Evolutionary conservation across 2,888 invertebrate species (phyloP).

Genomic region (Dasysyrphus tricinctus): DNA sequence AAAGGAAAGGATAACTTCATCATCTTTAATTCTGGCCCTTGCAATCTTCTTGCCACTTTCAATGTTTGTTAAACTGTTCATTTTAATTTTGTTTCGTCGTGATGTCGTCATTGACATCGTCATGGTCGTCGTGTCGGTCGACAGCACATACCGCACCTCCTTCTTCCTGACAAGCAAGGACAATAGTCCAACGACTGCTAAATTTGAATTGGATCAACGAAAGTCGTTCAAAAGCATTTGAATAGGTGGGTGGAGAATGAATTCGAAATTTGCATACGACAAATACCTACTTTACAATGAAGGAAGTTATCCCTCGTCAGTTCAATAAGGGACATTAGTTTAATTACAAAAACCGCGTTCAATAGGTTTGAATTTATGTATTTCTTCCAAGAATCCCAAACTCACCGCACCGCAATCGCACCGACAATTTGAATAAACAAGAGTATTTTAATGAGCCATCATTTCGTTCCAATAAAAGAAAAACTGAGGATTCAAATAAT

Average conservation of each 20-base stretch:
- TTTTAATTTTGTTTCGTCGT: constrained; percentile 69
- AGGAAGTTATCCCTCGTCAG: constrained; percentile 74
- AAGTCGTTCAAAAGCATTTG: constrained; percentile 47
- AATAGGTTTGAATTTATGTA: constrained; percentile 67
- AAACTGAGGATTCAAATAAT: constrained; percentile 25
- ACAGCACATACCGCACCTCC: constrained; percentile 13
- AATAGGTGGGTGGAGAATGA: constrained; percentile 31
- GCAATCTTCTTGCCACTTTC: constrained; percentile 69
- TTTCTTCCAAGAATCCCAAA: constrained; percentile 37
- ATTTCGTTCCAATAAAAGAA: constrained; percentile 14
- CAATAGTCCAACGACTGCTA: constrained; percentile 58
- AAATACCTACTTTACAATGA: constrained; percentile 73
- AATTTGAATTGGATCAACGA: constrained; percentile 71
- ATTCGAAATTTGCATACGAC: constrained; percentile 70
- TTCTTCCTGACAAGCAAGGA: constrained; percentile 43
- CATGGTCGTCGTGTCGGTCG: constrained; percentile 20
- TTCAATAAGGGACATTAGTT: constrained; percentile 75
- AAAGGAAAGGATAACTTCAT: constrained; percentile 74
- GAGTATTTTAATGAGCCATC: constrained; percentile 58
- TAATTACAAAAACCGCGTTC: constrained; percentile 75
- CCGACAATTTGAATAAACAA: constrained; percentile 27
- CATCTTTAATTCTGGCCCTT: constrained; percentile 73
- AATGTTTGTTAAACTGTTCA: constrained; percentile 75
- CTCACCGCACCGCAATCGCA: constrained; percentile 18
- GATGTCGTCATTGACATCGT: constrained; percentile 6